Evolutionary conservation across 2,888 invertebrate species (phyloP).

Genomic region (Disparrhopalites patrizii): DNA sequence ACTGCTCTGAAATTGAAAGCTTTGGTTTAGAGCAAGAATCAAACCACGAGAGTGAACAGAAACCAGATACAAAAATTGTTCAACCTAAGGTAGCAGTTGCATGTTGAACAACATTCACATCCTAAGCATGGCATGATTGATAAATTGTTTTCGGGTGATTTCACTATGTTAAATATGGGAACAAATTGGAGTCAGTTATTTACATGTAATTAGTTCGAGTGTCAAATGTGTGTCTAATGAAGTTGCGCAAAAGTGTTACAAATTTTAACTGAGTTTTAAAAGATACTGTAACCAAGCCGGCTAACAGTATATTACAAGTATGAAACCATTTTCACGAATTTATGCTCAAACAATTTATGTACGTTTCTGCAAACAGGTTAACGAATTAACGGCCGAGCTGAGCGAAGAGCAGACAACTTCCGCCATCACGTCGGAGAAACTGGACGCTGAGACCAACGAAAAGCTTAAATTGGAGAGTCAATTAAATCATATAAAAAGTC

Average conservation of each 20-base stretch:
- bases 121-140: slow-evolving; percentile 6
- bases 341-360: not conserved
- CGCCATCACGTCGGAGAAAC: slow-evolving; percentile 77
- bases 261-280: too few species aligned
- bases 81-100: slow-evolving; percentile 14
- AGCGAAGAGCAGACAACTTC: slow-evolving; percentile 89
- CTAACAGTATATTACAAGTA: too few species aligned
- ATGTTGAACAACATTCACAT: not conserved
- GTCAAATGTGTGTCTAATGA: too few species aligned
- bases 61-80: not conserved
- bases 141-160: too few species aligned
- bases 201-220: too few species aligned
- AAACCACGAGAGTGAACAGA: slow-evolving; percentile 11
- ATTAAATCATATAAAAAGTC: slow-evolving; percentile 36
- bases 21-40: slow-evolving; percentile 24
- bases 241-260: too few species aligned
- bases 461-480: slow-evolving; percentile 56
- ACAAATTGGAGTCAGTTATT: too few species aligned
- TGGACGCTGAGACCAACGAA: slow-evolving; percentile 84
- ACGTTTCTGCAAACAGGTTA: slow-evolving; percentile 62
- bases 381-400: slow-evolving; percentile 86
- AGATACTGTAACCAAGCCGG: too few species aligned
- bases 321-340: too few species aligned
- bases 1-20: slow-evolving; percentile 31
- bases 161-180: too few species aligned